phyloP scores from a whole-genome alignment of 2,113 vertebrate genomes.

The Deroptyus accipitrinus region DNA sequence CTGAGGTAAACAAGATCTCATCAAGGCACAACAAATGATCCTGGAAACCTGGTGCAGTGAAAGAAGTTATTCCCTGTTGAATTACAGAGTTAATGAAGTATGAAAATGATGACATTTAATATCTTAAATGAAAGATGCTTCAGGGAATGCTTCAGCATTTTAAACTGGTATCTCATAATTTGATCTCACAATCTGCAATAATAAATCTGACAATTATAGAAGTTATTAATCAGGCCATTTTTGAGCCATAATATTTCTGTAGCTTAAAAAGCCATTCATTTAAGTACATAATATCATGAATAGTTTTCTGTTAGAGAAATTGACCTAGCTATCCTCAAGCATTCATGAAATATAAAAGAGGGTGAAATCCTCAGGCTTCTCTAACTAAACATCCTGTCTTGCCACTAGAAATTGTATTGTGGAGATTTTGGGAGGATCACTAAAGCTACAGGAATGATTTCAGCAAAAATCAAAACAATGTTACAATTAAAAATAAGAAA shows the following conservation, averaged over 20 bases:
- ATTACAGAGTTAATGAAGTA: constrained; percentile 45
- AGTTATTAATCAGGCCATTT: neutral
- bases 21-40: neutral
- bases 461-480: neutral
- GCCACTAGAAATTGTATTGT: neutral
- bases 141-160: constrained; percentile 39
- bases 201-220: neutral
- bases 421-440: neutral
- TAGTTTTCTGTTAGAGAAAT: neutral
- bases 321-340: neutral
- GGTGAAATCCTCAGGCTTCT: neutral
- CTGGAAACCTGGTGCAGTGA: neutral
- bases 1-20: constrained; percentile 10
- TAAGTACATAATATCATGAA: neutral
- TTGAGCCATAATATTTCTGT: neutral
- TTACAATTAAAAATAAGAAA: neutral
- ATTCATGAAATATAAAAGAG: neutral
- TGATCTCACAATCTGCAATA: constrained; percentile 15
- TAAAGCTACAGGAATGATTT: neutral
- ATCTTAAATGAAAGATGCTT: constrained; percentile 44
- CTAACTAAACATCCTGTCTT: neutral
- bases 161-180: constrained; percentile 18
- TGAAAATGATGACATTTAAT: constrained; percentile 56
- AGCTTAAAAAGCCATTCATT: neutral
- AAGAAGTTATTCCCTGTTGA: constrained; percentile 31